Conservation (phyloP, 2,888 invertebrate genomes). For the Polyommatus icarus region DNA sequence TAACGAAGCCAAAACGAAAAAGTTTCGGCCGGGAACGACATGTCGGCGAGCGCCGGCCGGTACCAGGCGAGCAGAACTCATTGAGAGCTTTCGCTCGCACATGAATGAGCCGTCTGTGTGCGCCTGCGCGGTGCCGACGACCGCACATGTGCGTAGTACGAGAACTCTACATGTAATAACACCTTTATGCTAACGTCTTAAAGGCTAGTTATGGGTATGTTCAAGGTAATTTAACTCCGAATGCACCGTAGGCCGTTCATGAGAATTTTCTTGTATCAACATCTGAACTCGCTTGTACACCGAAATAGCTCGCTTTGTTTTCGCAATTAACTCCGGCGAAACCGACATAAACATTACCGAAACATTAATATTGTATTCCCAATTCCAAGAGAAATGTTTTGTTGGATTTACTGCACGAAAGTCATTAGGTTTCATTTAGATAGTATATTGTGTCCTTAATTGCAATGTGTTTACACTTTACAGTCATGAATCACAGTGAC, state of each 20-base stretch:
- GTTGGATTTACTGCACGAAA: background rate
- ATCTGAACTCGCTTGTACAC: constrained; percentile 64
- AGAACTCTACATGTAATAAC: constrained; percentile 40
- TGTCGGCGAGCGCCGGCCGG: constrained; percentile 63
- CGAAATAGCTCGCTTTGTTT: constrained; percentile 73
- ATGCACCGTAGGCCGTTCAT: constrained; percentile 73
- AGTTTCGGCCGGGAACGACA: constrained; percentile 53
- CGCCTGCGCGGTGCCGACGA: constrained; percentile 45
- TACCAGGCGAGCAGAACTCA: constrained; percentile 68
- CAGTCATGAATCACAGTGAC: background rate
- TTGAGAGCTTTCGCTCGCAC: constrained; percentile 63
- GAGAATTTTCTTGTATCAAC: constrained; percentile 78
- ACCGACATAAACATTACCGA: constrained; percentile 21
- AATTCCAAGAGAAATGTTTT: constrained; percentile 4
- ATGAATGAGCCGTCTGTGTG: constrained; percentile 66
- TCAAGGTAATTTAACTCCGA: background rate
- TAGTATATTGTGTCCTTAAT: background rate
- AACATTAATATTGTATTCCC: constrained; percentile 17
- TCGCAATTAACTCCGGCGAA: constrained; percentile 52
- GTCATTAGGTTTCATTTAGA: background rate
- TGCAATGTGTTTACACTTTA: background rate
- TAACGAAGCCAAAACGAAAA: no score
- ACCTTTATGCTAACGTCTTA: background rate
- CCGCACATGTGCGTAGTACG: constrained; percentile 70
- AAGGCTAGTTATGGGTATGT: background rate